Base-by-base conservation (phyloP, 2,113 vertebrate genomes). In the Mesembrinibis cayennensis region DNA sequence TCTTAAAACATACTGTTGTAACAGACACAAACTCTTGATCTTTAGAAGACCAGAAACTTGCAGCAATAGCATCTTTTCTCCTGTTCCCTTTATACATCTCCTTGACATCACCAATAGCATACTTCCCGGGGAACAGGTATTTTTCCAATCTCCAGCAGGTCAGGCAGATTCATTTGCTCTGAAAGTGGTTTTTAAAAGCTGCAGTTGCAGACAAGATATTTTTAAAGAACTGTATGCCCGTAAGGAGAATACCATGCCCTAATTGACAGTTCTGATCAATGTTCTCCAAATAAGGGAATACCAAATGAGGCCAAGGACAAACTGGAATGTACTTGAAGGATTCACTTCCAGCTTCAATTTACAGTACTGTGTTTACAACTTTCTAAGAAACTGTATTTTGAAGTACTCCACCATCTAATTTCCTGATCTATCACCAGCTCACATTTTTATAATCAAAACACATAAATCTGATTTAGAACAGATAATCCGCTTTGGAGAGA, bases 301-400 rank as follows among this genome's bases (percentile, higher is more conserved):
- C 53, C 45, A 92, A 96, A 96, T 25, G 58, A 96, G 94, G 94
- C 70, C 97, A 97, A 96, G 96, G 95, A 77, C 87, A 95, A 94
- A 90, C 67, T 78, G 38, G 8, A 80, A 87, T 15, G 38, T 42
- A 95, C 55, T n/a, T 80, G 42, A 62, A 93, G 36, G n/a, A 90
- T 93, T 59, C 1, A 1, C 13, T 76, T 87, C 36, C 27, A 82
- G 38, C 83, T 87, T 89, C 59, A 71, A 9, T 49, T 90, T 56
- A 71, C 8, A 58, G 26, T 34, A 55, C 23, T 56, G 22, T 69
- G 40, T 79, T 91, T 94, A 80, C 0, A 1, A 32, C 45, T 82
- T 95, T 69, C 61, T 62, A 67, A 93, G 73, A 82, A 78, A 77
- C 21, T 66, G 36, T 49, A 62, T 55, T 84, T 89, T 87, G 14